Evolutionary conservation across 2,888 invertebrate species (phyloP).

Genomic region (Nebria brevicollis): DNA sequence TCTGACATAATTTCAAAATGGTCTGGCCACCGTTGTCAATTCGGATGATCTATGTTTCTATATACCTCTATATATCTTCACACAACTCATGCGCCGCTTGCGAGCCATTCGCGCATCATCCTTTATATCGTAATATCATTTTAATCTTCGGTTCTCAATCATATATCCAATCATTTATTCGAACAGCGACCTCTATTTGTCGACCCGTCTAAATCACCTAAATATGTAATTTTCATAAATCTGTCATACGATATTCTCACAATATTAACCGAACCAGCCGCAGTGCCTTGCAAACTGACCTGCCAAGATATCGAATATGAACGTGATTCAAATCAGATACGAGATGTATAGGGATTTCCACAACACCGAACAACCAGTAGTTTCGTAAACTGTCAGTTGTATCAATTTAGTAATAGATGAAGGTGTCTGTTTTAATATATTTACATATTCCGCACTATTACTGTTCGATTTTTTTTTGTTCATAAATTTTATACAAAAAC

Average conservation of each 20-base stretch:
- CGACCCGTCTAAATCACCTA: slow-evolving; percentile 1
- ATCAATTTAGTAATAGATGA: too few species aligned
- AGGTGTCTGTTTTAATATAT: too few species aligned
- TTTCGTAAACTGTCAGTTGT: neutral
- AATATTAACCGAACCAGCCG: neutral
- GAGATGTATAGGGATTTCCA: neutral
- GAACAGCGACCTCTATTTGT: neutral
- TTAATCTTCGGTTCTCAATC: neutral
- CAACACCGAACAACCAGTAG: neutral
- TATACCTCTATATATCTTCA: neutral
- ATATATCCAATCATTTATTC: slow-evolving; percentile 1
- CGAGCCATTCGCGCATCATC: neutral
- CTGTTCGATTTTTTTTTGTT: too few species aligned
- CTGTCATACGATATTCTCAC: neutral
- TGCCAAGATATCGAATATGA: neutral
- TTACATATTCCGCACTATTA: too few species aligned
- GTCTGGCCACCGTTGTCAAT: neutral
- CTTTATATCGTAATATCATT: neutral
- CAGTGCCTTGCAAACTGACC: neutral
- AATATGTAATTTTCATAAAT: slow-evolving; percentile 1
- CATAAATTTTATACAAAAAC: too few species aligned
- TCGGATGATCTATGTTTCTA: neutral
- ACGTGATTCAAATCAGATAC: neutral
- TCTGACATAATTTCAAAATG: neutral
- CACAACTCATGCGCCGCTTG: neutral